Conservation (phyloP, 2,113 vertebrate species). For the Microtus oregoni region DNA sequence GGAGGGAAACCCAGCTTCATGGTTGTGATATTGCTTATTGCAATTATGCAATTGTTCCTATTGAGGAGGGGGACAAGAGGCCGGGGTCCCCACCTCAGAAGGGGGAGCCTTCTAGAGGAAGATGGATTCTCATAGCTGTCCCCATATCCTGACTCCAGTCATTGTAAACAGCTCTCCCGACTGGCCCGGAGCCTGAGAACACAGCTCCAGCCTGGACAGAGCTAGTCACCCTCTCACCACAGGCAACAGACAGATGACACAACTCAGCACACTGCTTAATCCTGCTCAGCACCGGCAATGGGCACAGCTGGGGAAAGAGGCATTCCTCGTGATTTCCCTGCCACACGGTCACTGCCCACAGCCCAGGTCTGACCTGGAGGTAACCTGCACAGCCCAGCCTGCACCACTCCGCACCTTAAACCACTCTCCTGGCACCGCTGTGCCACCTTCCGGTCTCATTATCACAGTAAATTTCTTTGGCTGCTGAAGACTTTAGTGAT, state of each 20-base stretch:
- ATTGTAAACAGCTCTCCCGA: neutral
- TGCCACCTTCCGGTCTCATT: neutral
- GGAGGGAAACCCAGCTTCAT: too few species aligned
- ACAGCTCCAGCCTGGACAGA: neutral
- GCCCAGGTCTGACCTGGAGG: conserved; percentile 48
- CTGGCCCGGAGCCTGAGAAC: neutral
- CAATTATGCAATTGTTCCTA: neutral
- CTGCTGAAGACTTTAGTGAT: neutral
- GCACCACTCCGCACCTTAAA: neutral
- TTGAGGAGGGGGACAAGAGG: neutral
- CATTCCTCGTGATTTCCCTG: conserved; percentile 43
- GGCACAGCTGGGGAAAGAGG: neutral
- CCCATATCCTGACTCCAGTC: neutral
- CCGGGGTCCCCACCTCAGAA: neutral
- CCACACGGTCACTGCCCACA: conserved; percentile 52
- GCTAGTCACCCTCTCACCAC: neutral
- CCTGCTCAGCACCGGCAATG: neutral
- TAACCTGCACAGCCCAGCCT: neutral
- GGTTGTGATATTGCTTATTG: neutral
- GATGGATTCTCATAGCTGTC: neutral
- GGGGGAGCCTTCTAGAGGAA: neutral
- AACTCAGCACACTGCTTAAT: conserved; percentile 59
- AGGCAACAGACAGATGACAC: conserved; percentile 55
- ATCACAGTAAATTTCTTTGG: neutral
- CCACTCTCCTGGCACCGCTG: neutral